Percentiles rank a stretch among this genome's conserved stretches.
Evolutionary conservation across 2,888 invertebrate species (phyloP).

Genomic region (Atrina japonica): DNA sequence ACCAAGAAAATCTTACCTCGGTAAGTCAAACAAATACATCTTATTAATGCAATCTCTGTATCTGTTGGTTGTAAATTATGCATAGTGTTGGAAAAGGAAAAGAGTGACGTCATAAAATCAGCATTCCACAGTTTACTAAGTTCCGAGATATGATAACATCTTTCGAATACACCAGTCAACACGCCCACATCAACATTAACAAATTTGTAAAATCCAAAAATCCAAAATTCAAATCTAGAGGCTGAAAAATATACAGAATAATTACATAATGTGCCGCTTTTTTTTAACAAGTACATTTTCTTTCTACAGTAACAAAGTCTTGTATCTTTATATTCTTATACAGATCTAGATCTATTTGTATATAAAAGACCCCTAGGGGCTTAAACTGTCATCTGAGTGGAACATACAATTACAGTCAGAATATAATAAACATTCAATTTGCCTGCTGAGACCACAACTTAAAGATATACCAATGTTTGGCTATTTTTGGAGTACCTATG

Average conservation of each 20-base stretch:
- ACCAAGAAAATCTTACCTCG: conserved; percentile 57
- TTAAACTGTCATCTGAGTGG: no score
- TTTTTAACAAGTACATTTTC: no score
- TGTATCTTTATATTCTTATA: not conserved
- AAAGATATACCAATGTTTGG: no score
- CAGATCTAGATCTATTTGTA: no score
- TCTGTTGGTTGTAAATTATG: conserved; percentile 55
- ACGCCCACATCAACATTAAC: conserved; percentile 66
- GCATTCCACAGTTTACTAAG: conserved; percentile 58
- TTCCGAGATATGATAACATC: conserved; percentile 62
- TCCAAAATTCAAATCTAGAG: conserved; percentile 75
- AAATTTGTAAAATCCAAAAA: conserved; percentile 68
- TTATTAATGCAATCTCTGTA: conserved; percentile 61
- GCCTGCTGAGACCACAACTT: no score
- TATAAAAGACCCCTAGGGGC: not conserved
- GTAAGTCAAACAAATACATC: conserved; percentile 62
- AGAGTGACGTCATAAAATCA: conserved; percentile 59
- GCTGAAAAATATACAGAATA: conserved; percentile 54
- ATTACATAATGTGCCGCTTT: no score
- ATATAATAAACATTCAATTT: no score
- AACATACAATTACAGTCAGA: no score
- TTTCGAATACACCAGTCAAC: conserved; percentile 57
- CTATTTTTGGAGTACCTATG: no score
- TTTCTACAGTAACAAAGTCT: not conserved
- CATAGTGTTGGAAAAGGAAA: conserved; percentile 55